These are phyloP conservation scores for Ceriagrion tenellum DNA, from an alignment of 2,888 invertebrate genomes.

Conservation along the genomic window DNA sequence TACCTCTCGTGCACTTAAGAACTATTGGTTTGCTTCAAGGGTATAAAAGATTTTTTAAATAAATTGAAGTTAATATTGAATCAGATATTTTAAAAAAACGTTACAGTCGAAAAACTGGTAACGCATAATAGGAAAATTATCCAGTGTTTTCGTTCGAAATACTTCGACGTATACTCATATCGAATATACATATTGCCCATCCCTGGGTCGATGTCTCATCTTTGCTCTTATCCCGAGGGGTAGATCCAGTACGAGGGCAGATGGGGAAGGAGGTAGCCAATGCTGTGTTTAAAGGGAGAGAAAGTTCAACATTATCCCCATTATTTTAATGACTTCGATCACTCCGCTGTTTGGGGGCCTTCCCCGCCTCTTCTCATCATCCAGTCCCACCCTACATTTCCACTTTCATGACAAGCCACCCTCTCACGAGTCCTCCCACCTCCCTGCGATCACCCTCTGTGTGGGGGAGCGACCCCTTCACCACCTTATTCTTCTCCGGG, in stretches of 20 bases:
- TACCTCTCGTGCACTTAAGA: too few species aligned
- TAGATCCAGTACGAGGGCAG: not conserved
- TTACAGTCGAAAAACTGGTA: too few species aligned
- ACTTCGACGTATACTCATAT: too few species aligned
- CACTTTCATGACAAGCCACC: not conserved
- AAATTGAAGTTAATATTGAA: too few species aligned
- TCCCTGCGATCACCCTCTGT: not conserved
- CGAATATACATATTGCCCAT: too few species aligned
- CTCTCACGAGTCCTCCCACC: not conserved
- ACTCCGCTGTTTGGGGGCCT: not conserved
- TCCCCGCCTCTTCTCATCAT: not conserved
- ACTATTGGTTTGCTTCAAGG: too few species aligned
- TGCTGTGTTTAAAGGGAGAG: constrained; percentile 9
- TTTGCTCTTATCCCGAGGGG: not conserved
- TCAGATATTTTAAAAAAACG: too few species aligned
- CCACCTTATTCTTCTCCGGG: constrained; percentile 6
- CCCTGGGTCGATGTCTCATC: too few species aligned
- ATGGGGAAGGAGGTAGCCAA: not conserved
- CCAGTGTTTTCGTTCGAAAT: not conserved
- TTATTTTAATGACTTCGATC: constrained; percentile 61
- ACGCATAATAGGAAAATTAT: too few species aligned
- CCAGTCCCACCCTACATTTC: not conserved
- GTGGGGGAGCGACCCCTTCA: not conserved
- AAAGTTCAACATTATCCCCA: constrained; percentile 66
- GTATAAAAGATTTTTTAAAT: too few species aligned